phyloP scores from a whole-genome alignment of 2,888 invertebrate species.

The Neocrepidodera transversa region DNA sequence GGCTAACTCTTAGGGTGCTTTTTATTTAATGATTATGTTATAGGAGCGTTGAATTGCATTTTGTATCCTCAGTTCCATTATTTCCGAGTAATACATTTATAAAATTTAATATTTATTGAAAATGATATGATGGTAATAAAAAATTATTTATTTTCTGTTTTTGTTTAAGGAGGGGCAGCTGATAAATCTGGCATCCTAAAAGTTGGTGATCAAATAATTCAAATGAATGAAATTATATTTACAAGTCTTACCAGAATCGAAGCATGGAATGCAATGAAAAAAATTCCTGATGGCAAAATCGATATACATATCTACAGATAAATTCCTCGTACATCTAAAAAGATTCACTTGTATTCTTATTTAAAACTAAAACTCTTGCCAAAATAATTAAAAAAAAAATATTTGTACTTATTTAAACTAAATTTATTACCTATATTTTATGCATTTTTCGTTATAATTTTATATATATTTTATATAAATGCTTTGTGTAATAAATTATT shows the following conservation, averaged over 20 bases:
- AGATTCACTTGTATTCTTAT: constrained; percentile 11
- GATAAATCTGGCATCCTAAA: constrained; percentile 84
- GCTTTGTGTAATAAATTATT: constrained; percentile 49
- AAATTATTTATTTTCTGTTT: no score
- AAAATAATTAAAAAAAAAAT: constrained; percentile 37
- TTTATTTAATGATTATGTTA: no score
- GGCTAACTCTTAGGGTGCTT: no score
- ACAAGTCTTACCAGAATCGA: constrained; percentile 89
- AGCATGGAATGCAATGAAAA: constrained; percentile 93
- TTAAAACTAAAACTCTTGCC: constrained; percentile 40
- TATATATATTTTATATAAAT: constrained; percentile 48
- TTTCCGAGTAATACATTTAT: no score
- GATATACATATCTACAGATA: constrained; percentile 49
- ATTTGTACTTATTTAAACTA: constrained; percentile 37
- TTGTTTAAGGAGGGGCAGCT: constrained; percentile 81
- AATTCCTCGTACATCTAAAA: not conserved
- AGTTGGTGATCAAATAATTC: constrained; percentile 86
- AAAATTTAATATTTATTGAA: no score
- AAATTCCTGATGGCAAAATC: constrained; percentile 79
- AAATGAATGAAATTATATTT: constrained; percentile 82
- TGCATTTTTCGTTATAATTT: constrained; percentile 45
- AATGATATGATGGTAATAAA: no score
- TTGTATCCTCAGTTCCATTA: no score
- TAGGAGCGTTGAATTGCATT: no score
- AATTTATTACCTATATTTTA: constrained; percentile 34